A percentile compares a stretch with the other conserved stretches of the same genome.
phyloP scores from a whole-genome alignment of 2,797 vertebrate species.

The Mormyrus proboscirostris region DNA sequence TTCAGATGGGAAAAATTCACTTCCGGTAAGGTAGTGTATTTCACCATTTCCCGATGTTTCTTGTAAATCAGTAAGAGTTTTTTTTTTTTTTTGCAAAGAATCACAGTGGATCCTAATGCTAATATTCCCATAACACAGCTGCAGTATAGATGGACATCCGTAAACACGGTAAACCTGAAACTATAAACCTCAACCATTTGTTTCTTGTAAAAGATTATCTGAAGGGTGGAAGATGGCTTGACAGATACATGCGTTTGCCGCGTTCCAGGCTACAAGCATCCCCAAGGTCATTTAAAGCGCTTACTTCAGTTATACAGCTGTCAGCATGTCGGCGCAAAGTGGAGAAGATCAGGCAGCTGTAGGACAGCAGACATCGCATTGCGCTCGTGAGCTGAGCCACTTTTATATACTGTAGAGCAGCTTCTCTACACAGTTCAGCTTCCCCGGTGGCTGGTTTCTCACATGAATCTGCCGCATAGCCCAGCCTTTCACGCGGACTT shows the following conservation, averaged over 20 bases:
- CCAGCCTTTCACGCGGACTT: not conserved
- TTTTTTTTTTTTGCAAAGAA: not conserved
- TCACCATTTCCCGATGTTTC: not conserved
- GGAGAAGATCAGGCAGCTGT: not conserved
- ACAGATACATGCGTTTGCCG: not conserved
- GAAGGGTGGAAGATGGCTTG: not conserved
- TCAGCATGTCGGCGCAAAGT: not conserved
- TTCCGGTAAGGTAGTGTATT: not conserved
- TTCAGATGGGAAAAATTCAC: not conserved
- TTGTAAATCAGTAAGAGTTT: not conserved
- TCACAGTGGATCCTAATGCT: not conserved
- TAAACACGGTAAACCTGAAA: not conserved
- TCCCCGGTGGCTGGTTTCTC: not conserved
- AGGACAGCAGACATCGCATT: not conserved
- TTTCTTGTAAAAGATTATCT: not conserved
- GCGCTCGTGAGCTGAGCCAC: not conserved
- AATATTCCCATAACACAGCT: not conserved
- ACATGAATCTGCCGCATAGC: not conserved
- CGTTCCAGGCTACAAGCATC: constrained; percentile 7
- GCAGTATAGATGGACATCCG: not conserved
- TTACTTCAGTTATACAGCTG: not conserved
- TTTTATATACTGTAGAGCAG: not conserved
- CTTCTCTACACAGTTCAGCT: not conserved
- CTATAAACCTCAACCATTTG: not conserved
- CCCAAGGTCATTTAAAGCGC: not conserved